Percentiles rank a stretch among this genome's conserved stretches.
Conservation (phyloP, 2,888 invertebrate species). For the Apodemia zela region DNA sequence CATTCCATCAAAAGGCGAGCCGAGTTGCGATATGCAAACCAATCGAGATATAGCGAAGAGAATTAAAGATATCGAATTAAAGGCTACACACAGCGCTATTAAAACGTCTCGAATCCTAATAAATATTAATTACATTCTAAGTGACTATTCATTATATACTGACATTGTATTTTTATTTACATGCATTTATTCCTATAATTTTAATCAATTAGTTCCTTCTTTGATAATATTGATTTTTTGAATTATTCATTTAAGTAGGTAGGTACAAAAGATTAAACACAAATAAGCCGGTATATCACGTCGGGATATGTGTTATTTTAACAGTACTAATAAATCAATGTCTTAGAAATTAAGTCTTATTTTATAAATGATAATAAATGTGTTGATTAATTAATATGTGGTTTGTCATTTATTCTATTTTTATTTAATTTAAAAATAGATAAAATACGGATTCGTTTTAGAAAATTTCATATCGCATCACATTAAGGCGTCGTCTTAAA, state of each 20-base stretch:
- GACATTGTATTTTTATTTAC: conserved; percentile 1
- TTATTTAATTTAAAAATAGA: too few relatives aligned
- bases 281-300: neutral
- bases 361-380: too few relatives aligned
- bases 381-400: too few relatives aligned
- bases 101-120: conserved; percentile 3
- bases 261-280: neutral
- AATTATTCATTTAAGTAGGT: neutral
- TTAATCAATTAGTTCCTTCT: conserved; percentile 3
- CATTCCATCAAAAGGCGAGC: conserved; percentile 46
- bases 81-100: conserved; percentile 27
- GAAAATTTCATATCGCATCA: too few relatives aligned
- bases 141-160: conserved; percentile 6
- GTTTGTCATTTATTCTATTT: too few relatives aligned
- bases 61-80: conserved; percentile 37
- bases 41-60: conserved; percentile 64
- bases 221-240: neutral
- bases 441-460: too few relatives aligned
- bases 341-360: neutral
- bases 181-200: neutral
- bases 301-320: neutral
- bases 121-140: conserved; percentile 7
- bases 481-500: too few relatives aligned
- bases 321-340: neutral
- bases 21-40: conserved; percentile 70